Evolutionary conservation across 2,797 vertebrate genomes (phyloP).

Genomic region (Xiphophorus birchmanni): DNA sequence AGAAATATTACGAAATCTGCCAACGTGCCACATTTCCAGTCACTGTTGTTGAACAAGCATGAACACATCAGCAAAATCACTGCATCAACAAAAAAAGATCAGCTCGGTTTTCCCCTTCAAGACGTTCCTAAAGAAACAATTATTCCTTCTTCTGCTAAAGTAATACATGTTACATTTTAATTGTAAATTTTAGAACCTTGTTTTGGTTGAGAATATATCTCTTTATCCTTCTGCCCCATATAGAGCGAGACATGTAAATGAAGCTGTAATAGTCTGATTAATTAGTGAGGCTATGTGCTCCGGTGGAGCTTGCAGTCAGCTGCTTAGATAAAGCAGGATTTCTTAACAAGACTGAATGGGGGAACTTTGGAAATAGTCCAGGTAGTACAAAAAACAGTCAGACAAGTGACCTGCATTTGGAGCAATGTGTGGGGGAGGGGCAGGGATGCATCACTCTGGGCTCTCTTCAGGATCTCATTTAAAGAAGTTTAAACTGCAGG

Average conservation of each 20-base stretch:
- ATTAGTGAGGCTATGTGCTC: neutral
- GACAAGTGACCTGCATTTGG: neutral
- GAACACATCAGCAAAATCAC: slow-evolving; percentile 37
- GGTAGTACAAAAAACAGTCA: neutral
- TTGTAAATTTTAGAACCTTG: neutral
- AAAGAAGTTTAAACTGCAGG: neutral
- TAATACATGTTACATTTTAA: neutral
- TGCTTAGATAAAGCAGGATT: neutral
- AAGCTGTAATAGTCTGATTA: neutral
- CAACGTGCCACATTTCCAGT: slow-evolving; percentile 57
- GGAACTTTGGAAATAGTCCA: neutral
- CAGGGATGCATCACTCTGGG: neutral
- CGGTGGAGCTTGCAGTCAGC: neutral
- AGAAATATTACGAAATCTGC: slow-evolving; percentile 46
- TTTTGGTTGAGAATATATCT: neutral
- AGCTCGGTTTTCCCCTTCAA: slow-evolving; percentile 36
- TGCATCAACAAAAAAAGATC: slow-evolving; percentile 37
- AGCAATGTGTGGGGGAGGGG: neutral
- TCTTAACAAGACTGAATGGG: neutral
- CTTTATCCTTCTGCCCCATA: neutral
- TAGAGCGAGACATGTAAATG: neutral
- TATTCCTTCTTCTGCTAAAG: neutral
- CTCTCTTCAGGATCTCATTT: neutral
- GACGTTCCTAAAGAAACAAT: neutral
- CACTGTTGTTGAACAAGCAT: slow-evolving; percentile 42